Base-by-base conservation (phyloP, 64 coral and sea anemone genomes). In the Hydrozoanthus tunicans region DNA sequence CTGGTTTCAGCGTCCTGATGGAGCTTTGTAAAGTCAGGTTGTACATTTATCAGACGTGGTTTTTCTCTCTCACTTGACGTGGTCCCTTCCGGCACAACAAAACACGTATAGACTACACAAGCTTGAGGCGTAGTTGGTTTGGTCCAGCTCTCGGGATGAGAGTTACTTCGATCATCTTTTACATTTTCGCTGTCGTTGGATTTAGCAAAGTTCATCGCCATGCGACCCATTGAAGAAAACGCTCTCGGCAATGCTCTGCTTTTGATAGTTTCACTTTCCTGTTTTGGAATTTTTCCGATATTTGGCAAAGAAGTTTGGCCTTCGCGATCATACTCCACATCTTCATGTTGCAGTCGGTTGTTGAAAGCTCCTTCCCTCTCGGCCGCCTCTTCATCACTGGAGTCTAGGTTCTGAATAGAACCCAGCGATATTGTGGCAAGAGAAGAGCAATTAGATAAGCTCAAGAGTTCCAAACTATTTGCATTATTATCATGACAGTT, bases 221-320 rank as follows among this genome's bases (percentile, higher is more conserved):
- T 60, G 11, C 84, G 84, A 56, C 76, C 89, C 89, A 90, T 90
- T 20, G 89, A 90, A 65, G 89, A 90, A 66, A 90, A 90, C 23
- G 89, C 89, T 24, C 89, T 60, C 13, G 20, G 68, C n/a, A 55
- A 20, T 79, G 26, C 54, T 64, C 43, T 54, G 17, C 10, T 64
- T 60, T 90, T 9, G 51, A 9, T 55, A 64, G 27, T 15, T 15
- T 90, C 75, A 23, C 1, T 5, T 80, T 74, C 69, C 56, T 5
- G 43, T 85, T 63, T 13, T 6, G 69, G 55, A 9, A 7, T 79
- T 24, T 59, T 78, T 51, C 25, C 60, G 15, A 90, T 62, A 51
- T 90, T 90, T 24, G 89, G 89, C 76, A 90, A 80, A 9, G 89
- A 90, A 14, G n/a, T 90, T 15, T 90, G 89, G 59, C 89, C 51